Evolutionary conservation across 2,888 invertebrate species (phyloP).

Genomic region (Cosmia trapezina): DNA sequence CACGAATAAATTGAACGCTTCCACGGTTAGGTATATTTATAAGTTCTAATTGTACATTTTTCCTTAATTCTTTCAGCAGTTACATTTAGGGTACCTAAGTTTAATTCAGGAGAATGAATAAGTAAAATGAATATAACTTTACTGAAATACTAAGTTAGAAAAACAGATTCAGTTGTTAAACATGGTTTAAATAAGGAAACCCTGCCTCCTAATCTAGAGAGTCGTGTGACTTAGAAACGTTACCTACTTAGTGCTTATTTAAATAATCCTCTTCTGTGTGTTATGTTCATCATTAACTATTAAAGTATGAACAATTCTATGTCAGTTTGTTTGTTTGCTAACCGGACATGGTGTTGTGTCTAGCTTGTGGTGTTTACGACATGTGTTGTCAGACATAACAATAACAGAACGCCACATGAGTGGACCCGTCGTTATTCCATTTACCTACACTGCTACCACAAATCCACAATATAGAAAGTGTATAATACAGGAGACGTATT

Average conservation of each 20-base stretch:
- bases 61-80: not conserved
- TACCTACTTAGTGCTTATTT: not conserved
- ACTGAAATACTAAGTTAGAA: too few species aligned
- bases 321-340: constrained; percentile 4
- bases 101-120: not conserved
- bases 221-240: not conserved
- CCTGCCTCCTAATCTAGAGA: not conserved
- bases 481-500: not conserved
- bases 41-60: too few species aligned
- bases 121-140: not conserved
- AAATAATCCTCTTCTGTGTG: not conserved
- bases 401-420: constrained; percentile 16
- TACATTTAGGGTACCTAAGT: not conserved
- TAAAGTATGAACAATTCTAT: not conserved
- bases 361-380: constrained; percentile 31
- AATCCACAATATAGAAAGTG: constrained; percentile 9
- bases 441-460: not conserved
- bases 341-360: constrained; percentile 36
- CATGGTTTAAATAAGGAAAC: too few species aligned
- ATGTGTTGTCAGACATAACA: constrained; percentile 31
- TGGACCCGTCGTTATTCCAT: not conserved
- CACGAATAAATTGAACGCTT: not conserved
- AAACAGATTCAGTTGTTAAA: too few species aligned
- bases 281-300: not conserved
- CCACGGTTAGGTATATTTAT: too few species aligned